Evolutionary conservation across 2,113 vertebrate genomes (phyloP).

Genomic region (Acrocephalus kingi): DNA sequence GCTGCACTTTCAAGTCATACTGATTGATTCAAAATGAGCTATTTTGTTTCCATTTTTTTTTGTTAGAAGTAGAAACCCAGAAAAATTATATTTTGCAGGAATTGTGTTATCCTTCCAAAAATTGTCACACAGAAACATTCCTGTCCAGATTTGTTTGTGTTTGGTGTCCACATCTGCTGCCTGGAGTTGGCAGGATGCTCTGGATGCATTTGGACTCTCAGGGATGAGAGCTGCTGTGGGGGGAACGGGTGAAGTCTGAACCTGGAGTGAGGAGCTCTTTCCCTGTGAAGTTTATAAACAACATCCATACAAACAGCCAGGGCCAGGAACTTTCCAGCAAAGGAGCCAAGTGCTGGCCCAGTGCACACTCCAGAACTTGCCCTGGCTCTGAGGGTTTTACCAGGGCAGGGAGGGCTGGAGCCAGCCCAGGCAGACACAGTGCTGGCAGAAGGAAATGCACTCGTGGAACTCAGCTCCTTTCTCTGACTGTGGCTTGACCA

Average conservation of each 20-base stretch:
- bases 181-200: neutral
- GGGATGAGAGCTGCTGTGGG: neutral
- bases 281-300: neutral
- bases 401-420: neutral
- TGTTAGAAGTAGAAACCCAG: neutral
- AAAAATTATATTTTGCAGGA: neutral
- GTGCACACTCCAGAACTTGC: neutral
- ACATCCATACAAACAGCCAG: neutral
- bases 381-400: neutral
- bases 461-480: slow-evolving; percentile 23
- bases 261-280: neutral
- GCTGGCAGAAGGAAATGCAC: slow-evolving; percentile 1
- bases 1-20: neutral
- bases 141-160: neutral
- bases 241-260: neutral
- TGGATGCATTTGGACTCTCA: neutral
- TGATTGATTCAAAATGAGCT: slow-evolving; percentile 31
- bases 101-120: neutral
- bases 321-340: neutral
- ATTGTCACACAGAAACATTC: neutral
- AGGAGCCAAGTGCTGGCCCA: neutral
- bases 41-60: neutral
- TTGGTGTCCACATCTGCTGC: slow-evolving; percentile 15
- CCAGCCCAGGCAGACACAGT: neutral
- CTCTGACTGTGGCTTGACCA: neutral